Base-by-base conservation (phyloP, 1,140 invertebrate species). In the Amyelois transitella region DNA sequence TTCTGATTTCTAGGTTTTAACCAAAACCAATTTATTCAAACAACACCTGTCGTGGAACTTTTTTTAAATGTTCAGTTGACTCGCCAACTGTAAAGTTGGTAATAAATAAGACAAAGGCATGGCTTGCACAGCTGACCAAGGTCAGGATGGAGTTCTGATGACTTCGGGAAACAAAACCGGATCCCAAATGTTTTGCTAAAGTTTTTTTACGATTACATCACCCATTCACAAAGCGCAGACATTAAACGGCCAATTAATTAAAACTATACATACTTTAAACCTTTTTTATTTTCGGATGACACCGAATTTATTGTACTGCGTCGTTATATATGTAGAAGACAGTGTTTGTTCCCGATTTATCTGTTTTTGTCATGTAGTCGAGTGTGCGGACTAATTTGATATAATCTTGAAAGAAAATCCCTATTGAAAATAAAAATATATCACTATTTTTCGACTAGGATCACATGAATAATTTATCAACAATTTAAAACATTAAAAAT, bases 161-260 rank as follows among this genome's bases (percentile, higher is more conserved):
- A 59, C 10, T 56, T 56, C 53, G 32, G 47, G 45, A 59, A 53
- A 52, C 28, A 49, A 44, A 59, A 59, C 57, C 57, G 57, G 57
- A 53, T 59, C 49, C 20, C 6, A 48, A 50, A 43, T 51, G 55
- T 57, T 57, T 51, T 45, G 48, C 51, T 57, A 24, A 10, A 47
- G 49, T 57, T 53, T 53, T 53, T 59, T 48, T 17, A 59, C 51
- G 25, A 22, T 56, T 56, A 50, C 54, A 50, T 56, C 54, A 55
- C 32, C 45, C 24, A 51, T 51, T 51, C 28, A 49, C 18, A 48
- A 48, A 48, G 21, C n/a, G 12, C 17, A 38, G n/a, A 38, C 32
- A 14, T 14, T 38, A 38, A 38, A 38, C n/a, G 32, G 17, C 32
- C 32, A 38, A 38, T 38, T 38, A 38, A 38, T 38, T n/a, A 38